Evolutionary conservation across 2,113 vertebrate genomes (phyloP), one percentile per base, ranked within the genome.

Genomic region (Thunnus thynnus): DNA sequence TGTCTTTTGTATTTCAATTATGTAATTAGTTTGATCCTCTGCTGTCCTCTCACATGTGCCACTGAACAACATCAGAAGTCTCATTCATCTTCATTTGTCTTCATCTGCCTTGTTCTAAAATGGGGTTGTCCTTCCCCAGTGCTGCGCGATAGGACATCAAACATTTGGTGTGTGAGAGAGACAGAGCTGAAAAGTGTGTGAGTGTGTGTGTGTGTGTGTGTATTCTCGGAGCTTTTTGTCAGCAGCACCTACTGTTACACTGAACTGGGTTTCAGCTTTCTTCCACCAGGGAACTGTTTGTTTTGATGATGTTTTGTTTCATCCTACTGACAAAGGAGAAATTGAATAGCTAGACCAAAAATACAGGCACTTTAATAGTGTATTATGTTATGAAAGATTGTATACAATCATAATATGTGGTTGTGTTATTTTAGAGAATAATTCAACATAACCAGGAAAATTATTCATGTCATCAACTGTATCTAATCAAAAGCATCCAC

Each of bases 31-130:
- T 32, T 78, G 70, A 80, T 75, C 69, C 61, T 68, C 0, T 57
- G 2, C 20, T 58, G 61, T 50, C 63, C 48, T 76, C 57, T 63
- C 18, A 60, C 27, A 11, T 5, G 5, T 57, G 58, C 54, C 51
- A 55, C 20, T 44, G 27, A 68, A 61, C 6, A 79, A 58, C 47
- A 54, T 52, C 32, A 76, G 13, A 70, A 11, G 25, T 18, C 51
- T 69, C 36, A 48, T 81, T 78, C 18, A 80, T 80, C 68, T 80
- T 70, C 48, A 75, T 67, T 70, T 76, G 36, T 65, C 27, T 83
- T 2, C 17, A 44, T 71, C 20, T 62, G 12, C 67, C 36, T 77
- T 32, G 41, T 54, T 60, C 48, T 61, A 17, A 60, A 73, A 64
- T 36, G 1, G 57, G 56, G 36, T 32, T 72, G 30, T 79, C 57